phyloP scores from a whole-genome alignment of 2,888 invertebrate species.

The Metalampra italica region DNA sequence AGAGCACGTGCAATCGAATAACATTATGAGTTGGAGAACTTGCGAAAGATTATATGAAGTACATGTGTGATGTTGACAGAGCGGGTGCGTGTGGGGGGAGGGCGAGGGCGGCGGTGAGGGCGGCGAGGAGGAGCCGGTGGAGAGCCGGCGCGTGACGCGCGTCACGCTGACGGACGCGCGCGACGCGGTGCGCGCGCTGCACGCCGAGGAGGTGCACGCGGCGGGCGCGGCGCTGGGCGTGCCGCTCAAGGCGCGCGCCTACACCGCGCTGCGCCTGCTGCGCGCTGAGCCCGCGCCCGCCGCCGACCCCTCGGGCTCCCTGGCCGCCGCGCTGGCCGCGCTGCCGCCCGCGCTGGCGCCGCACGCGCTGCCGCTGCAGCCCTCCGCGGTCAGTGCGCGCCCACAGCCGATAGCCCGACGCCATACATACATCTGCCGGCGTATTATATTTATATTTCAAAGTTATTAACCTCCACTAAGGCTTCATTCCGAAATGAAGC shows the following conservation, averaged over 20 bases:
- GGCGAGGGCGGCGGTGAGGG: background rate
- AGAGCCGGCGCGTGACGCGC: conserved; percentile 38
- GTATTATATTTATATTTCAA: too few species aligned
- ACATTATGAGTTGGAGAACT: too few species aligned
- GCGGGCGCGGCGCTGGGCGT: conserved; percentile 16
- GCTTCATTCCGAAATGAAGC: too few species aligned
- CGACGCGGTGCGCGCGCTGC: conserved; percentile 24
- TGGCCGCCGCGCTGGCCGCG: conserved; percentile 6
- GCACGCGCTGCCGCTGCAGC: conserved; percentile 17
- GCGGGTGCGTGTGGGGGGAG: background rate
- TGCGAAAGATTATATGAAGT: too few species aligned
- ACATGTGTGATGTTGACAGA: background rate
- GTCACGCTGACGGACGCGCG: conserved; percentile 28
- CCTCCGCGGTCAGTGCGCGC: background rate
- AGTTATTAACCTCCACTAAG: too few species aligned
- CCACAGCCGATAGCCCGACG: background rate
- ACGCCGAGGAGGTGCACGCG: conserved; percentile 46
- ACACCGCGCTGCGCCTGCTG: conserved; percentile 12
- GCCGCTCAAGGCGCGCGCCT: conserved; percentile 40
- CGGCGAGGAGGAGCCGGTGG: background rate
- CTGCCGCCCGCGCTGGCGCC: conserved; percentile 5
- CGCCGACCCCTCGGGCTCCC: conserved; percentile 2
- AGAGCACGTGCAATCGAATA: too few species aligned
- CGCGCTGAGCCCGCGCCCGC: background rate
- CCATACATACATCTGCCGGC: background rate